These are phyloP conservation scores for Okapia johnstoni DNA, from an alignment of 2,113 vertebrate genomes.

Conservation along the genomic window DNA sequence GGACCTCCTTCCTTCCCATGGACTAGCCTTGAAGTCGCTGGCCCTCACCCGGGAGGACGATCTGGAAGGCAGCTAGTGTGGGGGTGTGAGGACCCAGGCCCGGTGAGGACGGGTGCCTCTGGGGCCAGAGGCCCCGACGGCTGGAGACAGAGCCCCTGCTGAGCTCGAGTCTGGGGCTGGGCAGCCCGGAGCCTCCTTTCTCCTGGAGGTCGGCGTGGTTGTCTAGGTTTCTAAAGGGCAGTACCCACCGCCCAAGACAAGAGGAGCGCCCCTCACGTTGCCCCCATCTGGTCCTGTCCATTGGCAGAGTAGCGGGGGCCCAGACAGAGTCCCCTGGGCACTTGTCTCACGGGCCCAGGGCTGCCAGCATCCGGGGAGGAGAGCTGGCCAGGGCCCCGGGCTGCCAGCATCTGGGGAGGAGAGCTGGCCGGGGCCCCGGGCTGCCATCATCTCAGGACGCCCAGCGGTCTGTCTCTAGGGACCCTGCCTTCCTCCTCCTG, in stretches of 20 bases:
- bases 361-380: rapidly evolving
- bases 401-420: rapidly evolving
- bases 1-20: background rate
- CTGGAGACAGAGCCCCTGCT: background rate
- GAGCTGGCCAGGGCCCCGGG: rapidly evolving
- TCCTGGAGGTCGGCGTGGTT: background rate
- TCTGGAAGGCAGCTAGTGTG: background rate
- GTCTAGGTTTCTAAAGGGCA: background rate
- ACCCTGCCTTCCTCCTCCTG: background rate
- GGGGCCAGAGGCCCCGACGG: background rate
- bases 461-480: background rate
- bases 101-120: background rate
- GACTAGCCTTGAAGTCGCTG: background rate
- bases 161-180: background rate
- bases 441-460: rapidly evolving
- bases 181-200: background rate
- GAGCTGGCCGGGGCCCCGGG: rapidly evolving
- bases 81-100: background rate
- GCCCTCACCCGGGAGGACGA: no score
- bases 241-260: background rate
- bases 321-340: background rate
- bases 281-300: background rate
- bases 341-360: background rate
- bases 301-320: rapidly evolving
- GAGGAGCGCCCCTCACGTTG: rapidly evolving